A percentile compares a stretch with the other conserved stretches of the same genome.
These are phyloP conservation scores for Dermolepida albohirtum DNA, from an alignment of 2,888 invertebrate species.

Conservation along the genomic window DNA sequence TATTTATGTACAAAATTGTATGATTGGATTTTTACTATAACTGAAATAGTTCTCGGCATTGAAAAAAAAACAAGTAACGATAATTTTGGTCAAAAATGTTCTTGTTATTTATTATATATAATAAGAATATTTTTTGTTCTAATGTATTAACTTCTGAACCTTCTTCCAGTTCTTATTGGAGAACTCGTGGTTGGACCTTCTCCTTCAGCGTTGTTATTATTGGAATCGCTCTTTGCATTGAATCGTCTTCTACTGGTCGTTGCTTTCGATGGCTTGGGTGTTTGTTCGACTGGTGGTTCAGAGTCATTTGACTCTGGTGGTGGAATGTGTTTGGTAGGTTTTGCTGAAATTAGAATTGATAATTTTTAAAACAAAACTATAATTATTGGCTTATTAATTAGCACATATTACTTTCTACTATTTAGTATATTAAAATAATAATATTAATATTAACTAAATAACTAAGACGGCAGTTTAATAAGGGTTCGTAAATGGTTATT, in stretches of 20 bases:
- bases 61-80: neutral
- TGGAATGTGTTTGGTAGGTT: constrained; percentile 50
- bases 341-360: constrained; percentile 50
- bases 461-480: too few species aligned
- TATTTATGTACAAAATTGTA: neutral
- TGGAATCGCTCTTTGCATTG: constrained; percentile 51
- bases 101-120: neutral
- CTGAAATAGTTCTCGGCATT: neutral
- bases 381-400: too few species aligned
- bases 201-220: constrained; percentile 46
- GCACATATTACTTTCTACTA: too few species aligned
- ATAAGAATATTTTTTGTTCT: constrained; percentile 5
- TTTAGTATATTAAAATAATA: too few species aligned
- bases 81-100: constrained; percentile 6
- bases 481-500: too few species aligned
- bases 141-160: constrained; percentile 59
- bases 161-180: constrained; percentile 59
- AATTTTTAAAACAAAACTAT: too few species aligned
- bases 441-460: too few species aligned
- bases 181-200: constrained; percentile 51
- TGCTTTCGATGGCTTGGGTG: constrained; percentile 46
- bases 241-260: constrained; percentile 52
- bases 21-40: too few species aligned
- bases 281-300: constrained; percentile 51
- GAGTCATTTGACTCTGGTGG: constrained; percentile 47